Evolutionary conservation across 2,888 invertebrate species (phyloP).

Genomic region (Diachrysia chrysitis): DNA sequence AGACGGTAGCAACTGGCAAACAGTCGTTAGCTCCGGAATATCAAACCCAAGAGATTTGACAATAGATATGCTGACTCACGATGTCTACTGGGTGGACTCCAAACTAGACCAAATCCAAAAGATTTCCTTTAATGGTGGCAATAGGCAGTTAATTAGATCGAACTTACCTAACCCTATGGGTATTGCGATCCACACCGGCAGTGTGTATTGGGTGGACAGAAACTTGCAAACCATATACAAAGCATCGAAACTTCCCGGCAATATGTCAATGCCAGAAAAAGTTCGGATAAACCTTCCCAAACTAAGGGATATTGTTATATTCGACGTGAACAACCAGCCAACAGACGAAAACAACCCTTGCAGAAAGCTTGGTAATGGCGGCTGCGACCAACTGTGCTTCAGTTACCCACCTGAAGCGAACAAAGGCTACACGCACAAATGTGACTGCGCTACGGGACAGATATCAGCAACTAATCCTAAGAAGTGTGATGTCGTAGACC

Average conservation of each 20-base stretch:
- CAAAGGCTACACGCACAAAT: conserved; percentile 90
- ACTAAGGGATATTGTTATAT: conserved; percentile 97
- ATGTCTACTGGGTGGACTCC: conserved; percentile 99
- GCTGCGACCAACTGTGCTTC: conserved; percentile 98
- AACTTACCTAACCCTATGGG: conserved; percentile 98
- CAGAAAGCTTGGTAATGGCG: conserved; percentile 92
- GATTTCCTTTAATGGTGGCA: conserved; percentile 95
- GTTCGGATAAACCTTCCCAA: conserved; percentile 95
- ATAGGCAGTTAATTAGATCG: conserved; percentile 94
- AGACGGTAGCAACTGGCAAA: conserved; percentile 96
- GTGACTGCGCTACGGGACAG: conserved; percentile 97
- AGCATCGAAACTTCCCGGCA: conserved; percentile 93
- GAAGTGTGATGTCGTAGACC: conserved; percentile 95
- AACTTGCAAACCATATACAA: conserved; percentile 95
- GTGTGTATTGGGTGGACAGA: conserved; percentile 98
- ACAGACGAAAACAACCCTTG: conserved; percentile 95
- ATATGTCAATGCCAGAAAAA: conserved; percentile 91
- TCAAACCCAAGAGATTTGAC: conserved; percentile 96
- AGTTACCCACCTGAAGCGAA: conserved; percentile 93
- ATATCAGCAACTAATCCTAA: conserved; percentile 90
- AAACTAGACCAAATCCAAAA: conserved; percentile 98
- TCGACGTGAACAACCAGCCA: conserved; percentile 96
- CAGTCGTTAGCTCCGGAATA: conserved; percentile 96
- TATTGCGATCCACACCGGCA: conserved; percentile 94
- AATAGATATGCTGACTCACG: conserved; percentile 97